Percentiles rank a stretch among this genome's conserved stretches.
Conservation (phyloP, 2,113 vertebrate genomes). For the Riparia riparia region DNA sequence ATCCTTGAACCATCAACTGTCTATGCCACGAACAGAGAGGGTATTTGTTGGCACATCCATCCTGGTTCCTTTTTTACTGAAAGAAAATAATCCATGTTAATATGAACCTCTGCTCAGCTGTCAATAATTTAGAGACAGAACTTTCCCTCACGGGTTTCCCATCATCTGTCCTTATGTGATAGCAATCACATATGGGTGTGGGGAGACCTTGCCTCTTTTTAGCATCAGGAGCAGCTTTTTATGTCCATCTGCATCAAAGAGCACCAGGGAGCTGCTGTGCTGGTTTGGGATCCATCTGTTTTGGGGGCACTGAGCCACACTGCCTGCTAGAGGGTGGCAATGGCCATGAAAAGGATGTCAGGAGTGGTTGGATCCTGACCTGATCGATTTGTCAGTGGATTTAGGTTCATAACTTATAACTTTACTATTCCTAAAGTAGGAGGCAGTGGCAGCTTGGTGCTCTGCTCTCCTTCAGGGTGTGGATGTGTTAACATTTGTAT, state of each 20-base stretch:
- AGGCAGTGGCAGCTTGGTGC: neutral
- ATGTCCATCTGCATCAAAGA: neutral
- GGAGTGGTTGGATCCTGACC: neutral
- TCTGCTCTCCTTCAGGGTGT: neutral
- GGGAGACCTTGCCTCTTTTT: neutral
- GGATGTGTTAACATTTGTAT: neutral
- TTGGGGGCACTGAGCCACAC: accelerated
- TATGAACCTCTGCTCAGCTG: neutral
- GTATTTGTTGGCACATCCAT: neutral
- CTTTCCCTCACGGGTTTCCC: neutral
- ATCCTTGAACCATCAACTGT: neutral
- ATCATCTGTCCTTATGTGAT: neutral
- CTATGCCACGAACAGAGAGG: neutral
- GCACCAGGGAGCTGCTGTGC: neutral
- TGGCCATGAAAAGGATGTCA: neutral
- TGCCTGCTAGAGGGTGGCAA: neutral
- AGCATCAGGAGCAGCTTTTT: neutral
- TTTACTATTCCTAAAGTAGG: neutral
- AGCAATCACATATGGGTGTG: neutral
- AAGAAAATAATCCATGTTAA: neutral
- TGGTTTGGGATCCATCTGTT: neutral
- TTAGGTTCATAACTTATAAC: neutral
- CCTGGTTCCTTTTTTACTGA: neutral
- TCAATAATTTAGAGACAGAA: neutral
- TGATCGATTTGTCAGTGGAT: neutral